Base-by-base conservation (phyloP, 2,113 vertebrate genomes). In the Carettochelys insculpta region DNA sequence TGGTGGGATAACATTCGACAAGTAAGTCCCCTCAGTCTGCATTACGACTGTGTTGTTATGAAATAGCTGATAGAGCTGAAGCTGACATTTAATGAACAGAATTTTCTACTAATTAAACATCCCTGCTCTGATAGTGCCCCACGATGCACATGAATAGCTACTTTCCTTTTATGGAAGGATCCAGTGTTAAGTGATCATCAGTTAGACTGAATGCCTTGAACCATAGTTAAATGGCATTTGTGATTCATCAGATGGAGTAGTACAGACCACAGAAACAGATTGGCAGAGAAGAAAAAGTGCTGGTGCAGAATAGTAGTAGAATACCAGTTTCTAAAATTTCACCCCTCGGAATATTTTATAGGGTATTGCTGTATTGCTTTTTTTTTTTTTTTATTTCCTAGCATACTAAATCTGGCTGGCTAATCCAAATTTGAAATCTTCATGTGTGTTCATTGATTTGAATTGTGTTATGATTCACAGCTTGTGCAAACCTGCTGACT, bases 201-300 rank as follows among this genome's bases (percentile, higher is more conserved):
- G 48, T 94, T 95, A 78, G 81, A 65, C 41, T 2, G 3, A n/a
- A 47, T 75, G 88, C 83, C 92, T 84, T 48, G 56, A 84, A 80
- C 52, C 83, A 47, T 86, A 86, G 95, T 96, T 95, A 91, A 6
- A 50, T 80, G 56, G 52, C 73, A 91, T 91, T 90, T 92, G 88
- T 91, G 56, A 84, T 50, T 87, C 68, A 50, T 78, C 84, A 52
- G 58, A 53, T 3, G 0, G 52, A 73, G 58, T 75, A 75, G 4
- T 4, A 6, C 51, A 82, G 58, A 77, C 52, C 50, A 41, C 0
- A 8, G 83, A 61, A 51, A 11, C 48, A 77, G 82, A 93, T 50
- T 34, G 24, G 47, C 41, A 81, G 45, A 41, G 83, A 89, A n/a
- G 51, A 51, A 19, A 68, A 90, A 86, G 47, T 80, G n/a, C n/a